Evolutionary conservation across 2,113 vertebrate species (phyloP).

Genomic region (Strix uralensis): DNA sequence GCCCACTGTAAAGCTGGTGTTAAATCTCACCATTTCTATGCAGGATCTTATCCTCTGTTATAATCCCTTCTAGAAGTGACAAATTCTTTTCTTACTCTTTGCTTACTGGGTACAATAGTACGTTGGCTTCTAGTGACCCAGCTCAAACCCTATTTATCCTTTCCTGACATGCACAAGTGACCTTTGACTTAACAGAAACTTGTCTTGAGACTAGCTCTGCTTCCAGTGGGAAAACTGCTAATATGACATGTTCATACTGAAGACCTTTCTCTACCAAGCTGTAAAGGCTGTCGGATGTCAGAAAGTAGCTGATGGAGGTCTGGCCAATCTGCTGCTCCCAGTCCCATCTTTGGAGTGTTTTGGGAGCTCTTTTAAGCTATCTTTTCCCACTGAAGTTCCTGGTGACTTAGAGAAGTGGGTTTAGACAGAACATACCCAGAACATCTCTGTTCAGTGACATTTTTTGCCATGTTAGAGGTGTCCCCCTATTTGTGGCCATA

Average conservation of each 20-base stretch:
- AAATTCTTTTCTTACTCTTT: conserved; percentile 1
- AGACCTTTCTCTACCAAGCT: not conserved
- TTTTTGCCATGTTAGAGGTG: not conserved
- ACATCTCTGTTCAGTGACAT: not conserved
- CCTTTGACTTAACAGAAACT: not conserved
- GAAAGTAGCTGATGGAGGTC: not conserved
- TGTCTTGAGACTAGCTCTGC: not conserved
- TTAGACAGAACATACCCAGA: not conserved
- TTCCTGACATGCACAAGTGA: not conserved
- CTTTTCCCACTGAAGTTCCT: not conserved
- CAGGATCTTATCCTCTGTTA: not conserved
- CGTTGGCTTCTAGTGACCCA: not conserved
- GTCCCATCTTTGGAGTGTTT: not conserved
- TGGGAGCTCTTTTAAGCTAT: not conserved
- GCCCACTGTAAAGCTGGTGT: not conserved
- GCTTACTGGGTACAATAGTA: not conserved
- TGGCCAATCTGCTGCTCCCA: not conserved
- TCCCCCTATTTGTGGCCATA: not conserved
- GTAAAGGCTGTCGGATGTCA: not conserved
- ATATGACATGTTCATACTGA: rapidly evolving
- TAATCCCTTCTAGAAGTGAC: not conserved
- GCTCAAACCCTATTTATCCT: not conserved
- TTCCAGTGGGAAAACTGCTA: not conserved
- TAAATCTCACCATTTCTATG: not conserved
- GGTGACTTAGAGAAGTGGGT: not conserved